A percentile compares a stretch with the other conserved stretches of the same genome.
Evolutionary conservation across 30 jellyfish, hydroid and myxozoan genomes (phyloP).

Genomic region (Aurelia sp.): DNA sequence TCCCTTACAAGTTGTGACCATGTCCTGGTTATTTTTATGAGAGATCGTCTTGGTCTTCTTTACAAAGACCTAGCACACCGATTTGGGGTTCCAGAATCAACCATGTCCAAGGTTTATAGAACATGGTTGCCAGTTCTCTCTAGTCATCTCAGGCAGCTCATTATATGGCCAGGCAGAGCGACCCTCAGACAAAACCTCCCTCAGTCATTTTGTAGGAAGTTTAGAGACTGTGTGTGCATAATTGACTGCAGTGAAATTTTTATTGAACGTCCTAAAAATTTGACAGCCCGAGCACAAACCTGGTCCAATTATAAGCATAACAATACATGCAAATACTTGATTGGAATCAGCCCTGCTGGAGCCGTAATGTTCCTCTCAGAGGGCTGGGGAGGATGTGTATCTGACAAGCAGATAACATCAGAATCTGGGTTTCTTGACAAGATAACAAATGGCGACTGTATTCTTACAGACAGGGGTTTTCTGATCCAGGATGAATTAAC

Average conservation of each 20-base stretch:
- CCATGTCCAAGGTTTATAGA: slow-evolving; percentile 42
- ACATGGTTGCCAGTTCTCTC: slow-evolving; percentile 49
- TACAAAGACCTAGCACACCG: slow-evolving; percentile 41
- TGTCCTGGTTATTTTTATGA: slow-evolving; percentile 40
- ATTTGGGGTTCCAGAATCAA: slow-evolving; percentile 22
- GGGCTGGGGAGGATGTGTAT: slow-evolving; percentile 73
- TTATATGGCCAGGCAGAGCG: slow-evolving; percentile 57
- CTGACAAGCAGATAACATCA: slow-evolving; percentile 53
- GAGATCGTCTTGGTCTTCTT: slow-evolving; percentile 34
- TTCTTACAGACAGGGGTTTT: slow-evolving; percentile 72
- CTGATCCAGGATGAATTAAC: slow-evolving; percentile 66
- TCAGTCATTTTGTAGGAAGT: slow-evolving; percentile 24
- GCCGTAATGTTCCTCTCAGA: slow-evolving; percentile 54
- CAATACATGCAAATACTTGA: slow-evolving; percentile 31
- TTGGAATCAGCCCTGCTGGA: slow-evolving; percentile 52
- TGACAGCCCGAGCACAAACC: slow-evolving; percentile 49
- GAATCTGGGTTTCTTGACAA: slow-evolving; percentile 60
- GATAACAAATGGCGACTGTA: slow-evolving; percentile 59
- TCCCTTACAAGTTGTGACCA: slow-evolving; percentile 32
- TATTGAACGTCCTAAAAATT: slow-evolving; percentile 46
- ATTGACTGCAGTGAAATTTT: slow-evolving; percentile 57
- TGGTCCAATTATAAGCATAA: slow-evolving; percentile 50
- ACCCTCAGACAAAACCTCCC: slow-evolving; percentile 38
- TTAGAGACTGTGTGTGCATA: slow-evolving; percentile 30
- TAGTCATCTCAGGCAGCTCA: slow-evolving; percentile 2